Conservation (phyloP, 2,888 invertebrate genomes). For the Eretmocerus hayati region DNA sequence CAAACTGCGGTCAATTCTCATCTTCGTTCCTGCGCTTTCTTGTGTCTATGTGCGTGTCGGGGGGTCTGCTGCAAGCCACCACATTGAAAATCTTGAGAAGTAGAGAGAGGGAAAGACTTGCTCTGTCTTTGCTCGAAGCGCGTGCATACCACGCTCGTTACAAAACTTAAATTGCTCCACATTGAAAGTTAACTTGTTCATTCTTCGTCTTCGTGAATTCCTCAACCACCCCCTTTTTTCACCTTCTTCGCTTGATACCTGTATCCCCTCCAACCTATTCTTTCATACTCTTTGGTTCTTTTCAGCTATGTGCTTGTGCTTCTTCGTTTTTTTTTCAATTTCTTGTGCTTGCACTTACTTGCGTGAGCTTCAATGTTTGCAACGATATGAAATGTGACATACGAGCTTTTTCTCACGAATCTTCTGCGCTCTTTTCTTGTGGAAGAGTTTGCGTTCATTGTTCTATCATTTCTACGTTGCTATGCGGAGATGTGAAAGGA, state of each 20-base stretch:
- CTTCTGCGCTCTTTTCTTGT: too few relatives aligned
- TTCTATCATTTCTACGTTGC: too few relatives aligned
- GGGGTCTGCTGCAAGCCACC: too few relatives aligned
- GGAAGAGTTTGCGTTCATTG: too few relatives aligned
- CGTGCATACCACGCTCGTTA: conserved; percentile 32
- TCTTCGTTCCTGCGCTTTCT: conserved; percentile 12
- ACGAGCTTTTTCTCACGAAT: too few relatives aligned
- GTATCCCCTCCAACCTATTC: background rate
- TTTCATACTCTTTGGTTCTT: background rate
- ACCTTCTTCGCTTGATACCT: background rate
- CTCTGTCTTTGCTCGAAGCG: conserved; percentile 20
- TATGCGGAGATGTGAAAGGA: too few relatives aligned
- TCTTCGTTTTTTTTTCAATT: background rate
- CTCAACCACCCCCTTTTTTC: background rate
- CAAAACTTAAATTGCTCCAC: conserved; percentile 38
- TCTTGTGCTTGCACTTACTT: background rate
- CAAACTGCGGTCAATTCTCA: conserved; percentile 26
- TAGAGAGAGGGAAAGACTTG: background rate
- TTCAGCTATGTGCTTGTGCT: background rate
- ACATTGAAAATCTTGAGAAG: too few relatives aligned
- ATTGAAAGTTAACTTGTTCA: conserved; percentile 35
- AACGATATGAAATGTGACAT: too few relatives aligned
- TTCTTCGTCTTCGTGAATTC: conserved; percentile 25
- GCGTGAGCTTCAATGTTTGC: background rate
- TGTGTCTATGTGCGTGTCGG: conserved; percentile 7